Evolutionary conservation across 1,140 invertebrate species (phyloP), one percentile per base, ranked within the genome.

Genomic region (Ephestia elutella): DNA sequence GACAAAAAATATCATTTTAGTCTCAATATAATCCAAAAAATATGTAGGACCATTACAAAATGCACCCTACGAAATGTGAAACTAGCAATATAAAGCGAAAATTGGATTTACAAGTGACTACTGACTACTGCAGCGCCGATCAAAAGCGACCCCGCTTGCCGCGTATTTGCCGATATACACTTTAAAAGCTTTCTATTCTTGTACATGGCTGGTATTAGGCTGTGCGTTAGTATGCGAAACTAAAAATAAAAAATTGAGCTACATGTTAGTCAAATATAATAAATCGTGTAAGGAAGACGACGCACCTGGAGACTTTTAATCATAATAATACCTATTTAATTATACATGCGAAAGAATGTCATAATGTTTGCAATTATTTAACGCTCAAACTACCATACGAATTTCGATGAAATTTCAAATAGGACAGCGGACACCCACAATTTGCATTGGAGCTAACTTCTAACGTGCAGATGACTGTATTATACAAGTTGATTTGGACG

Each of bases 41-140:
- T 5, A 17, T 44, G 9, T 32, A 15, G 13, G 10, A 44, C 38
- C 15, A 15, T 44, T 38, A 44, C 7, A 44, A 44, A 44, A 44
- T 25, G 70, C 73, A 74, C 74, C 78, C 80, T 60, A 68, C 68
- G 66, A 62, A 59, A 72, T 66, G 57, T 74, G 76, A 75, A 77
- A 76, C 76, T 73, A 71, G 66, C 73, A 78, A 81, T 84, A 80
- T 84, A 82, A 80, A 81, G 80, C 74, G 80, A 81, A 82, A 86
- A 86, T 86, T 84, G 78, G 75, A 82, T 86, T 86, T 82, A 80
- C 73, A 82, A 78, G 74, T 84, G 75, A 86, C 83, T 80, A 86
- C 83, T 84, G 75, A 86, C 83, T 80, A 86, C 83, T 77, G 80
- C 71, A 80, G 70, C 71, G 76, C 73, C 83, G 71, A 80, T 84